Evolutionary conservation across 2,888 invertebrate species (phyloP), one percentile per base, ranked within the genome.

Genomic region (Zootermopsis nevadensis): DNA sequence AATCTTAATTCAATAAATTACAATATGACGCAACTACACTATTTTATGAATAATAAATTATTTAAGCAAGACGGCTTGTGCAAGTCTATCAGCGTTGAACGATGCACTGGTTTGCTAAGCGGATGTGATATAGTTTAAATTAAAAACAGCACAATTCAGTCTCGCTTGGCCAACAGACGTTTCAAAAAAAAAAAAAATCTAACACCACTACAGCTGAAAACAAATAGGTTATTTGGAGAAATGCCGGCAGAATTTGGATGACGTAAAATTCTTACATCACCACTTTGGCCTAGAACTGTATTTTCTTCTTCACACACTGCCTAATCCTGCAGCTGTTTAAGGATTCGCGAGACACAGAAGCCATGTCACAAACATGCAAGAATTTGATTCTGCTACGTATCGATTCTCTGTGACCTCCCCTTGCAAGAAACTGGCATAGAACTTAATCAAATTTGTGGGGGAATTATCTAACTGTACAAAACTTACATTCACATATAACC

Each of bases 211-310:
- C 7, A n/a, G 42, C 30, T 24, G 76, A 76, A 76, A 76, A 38
- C 76, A 48, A 76, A 35, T 27, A 35, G 24, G 48, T 76, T 76
- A 76, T 76, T 76, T 76, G 76, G 76, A 76, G n/a, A 30, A 76
- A 12, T 76, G 76, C 76, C 76, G 22, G 33, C 27, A n/a, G 48
- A 12, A 33, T 19, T 22, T n/a, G 38, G 22, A 33, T 74, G 74
- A 76, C 42, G 76, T 76, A 76, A 76, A 42, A 76, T 19, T 48
- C 48, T 76, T 76, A 48, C 76, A 76, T 76, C 76, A 76, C 19
- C 48, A 60, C 8, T 10, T 7, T 27, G 60, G n/a, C 27, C 12
- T 10, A n/a, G n/a, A 27, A 60, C 53, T 22, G 53, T 27, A 8
- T 2, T 7, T n/a, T 48, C 60, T 42, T 76, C 27, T 42, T 8